These are phyloP conservation scores for Choloepus hoffmanni DNA, from an alignment of 2,113 vertebrate genomes.

Conservation along the genomic window DNA sequence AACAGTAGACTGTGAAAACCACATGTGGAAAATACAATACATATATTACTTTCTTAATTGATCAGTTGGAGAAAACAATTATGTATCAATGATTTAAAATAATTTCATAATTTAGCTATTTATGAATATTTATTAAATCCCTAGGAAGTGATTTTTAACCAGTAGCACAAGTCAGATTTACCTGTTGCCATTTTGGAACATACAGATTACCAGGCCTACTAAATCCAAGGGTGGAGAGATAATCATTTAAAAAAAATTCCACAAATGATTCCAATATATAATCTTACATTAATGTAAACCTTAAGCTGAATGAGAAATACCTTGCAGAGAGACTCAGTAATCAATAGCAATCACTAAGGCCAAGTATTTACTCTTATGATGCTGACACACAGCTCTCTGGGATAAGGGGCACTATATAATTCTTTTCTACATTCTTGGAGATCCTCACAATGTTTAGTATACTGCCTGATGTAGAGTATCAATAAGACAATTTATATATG, in stretches of 20 bases:
- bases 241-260: not conserved
- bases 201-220: not conserved
- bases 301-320: not conserved
- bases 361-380: not conserved
- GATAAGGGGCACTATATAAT: not conserved
- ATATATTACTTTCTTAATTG: constrained; percentile 23
- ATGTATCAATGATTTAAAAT: not conserved
- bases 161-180: constrained; percentile 1
- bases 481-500: not conserved
- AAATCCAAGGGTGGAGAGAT: not conserved
- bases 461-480: not conserved
- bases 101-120: constrained; percentile 19
- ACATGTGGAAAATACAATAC: not conserved
- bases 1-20: not conserved
- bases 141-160: constrained; percentile 15
- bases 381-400: not conserved
- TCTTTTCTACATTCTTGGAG: constrained; percentile 10
- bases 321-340: not conserved
- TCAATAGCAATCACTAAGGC: not conserved
- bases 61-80: constrained; percentile 43
- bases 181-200: constrained; percentile 17
- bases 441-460: not conserved
- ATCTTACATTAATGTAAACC: not conserved
- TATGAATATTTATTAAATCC: not conserved
- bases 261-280: not conserved